A percentile compares a stretch with the other conserved stretches of the same genome.
These are phyloP conservation scores for Ascidia mentula DNA, from an alignment of 23 tunicate species.

Conservation along the genomic window DNA sequence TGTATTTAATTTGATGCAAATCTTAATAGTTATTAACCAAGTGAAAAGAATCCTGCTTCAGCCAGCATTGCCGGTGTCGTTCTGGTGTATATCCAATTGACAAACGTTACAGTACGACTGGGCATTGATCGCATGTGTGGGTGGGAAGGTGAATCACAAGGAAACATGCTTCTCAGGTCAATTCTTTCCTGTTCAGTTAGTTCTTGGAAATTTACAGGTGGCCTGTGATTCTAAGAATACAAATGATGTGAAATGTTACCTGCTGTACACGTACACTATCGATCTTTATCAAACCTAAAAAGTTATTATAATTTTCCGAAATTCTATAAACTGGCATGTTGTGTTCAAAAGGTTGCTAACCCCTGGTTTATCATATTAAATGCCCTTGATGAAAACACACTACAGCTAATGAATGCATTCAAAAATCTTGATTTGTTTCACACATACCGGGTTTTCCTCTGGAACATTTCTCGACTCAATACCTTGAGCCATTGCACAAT, in stretches of 20 bases:
- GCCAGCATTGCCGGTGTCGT: not conserved
- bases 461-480: not conserved
- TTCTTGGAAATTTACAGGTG: not conserved
- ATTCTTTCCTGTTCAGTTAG: not conserved
- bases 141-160: not conserved
- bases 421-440: too few relatives aligned
- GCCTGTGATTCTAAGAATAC: not conserved
- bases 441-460: not conserved
- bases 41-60: conserved; percentile 3
- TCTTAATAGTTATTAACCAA: too few relatives aligned
- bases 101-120: not conserved
- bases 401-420: too few relatives aligned
- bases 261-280: too few relatives aligned
- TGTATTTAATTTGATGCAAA: too few relatives aligned
- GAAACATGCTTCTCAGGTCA: conserved; percentile 12
- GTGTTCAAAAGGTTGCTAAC: too few relatives aligned
- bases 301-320: too few relatives aligned
- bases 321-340: too few relatives aligned
- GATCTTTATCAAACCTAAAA: too few relatives aligned
- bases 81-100: conserved; percentile 4
- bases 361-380: too few relatives aligned
- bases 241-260: too few relatives aligned
- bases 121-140: not conserved
- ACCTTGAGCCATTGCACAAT: conserved; percentile 8
- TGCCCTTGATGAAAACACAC: too few relatives aligned